phyloP scores from a whole-genome alignment of 1,140 invertebrate genomes.

The Cotesia vestalis region DNA sequence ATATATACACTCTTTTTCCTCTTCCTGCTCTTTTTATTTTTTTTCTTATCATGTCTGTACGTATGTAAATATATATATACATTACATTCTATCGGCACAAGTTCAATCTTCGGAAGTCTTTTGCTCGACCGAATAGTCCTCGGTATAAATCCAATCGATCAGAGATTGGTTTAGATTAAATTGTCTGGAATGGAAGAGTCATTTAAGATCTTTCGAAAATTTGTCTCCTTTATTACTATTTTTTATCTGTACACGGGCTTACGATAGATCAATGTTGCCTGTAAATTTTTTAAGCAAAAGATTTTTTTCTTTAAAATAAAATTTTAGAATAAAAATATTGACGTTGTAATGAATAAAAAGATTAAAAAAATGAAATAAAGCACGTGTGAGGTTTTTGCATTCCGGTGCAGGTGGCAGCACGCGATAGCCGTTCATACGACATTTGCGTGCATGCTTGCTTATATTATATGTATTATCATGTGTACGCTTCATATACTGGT shows the following conservation, averaged over 20 bases:
- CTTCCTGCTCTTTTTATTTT: not conserved
- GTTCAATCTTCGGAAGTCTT: conserved; percentile 22
- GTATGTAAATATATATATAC: not conserved
- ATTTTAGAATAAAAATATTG: no score
- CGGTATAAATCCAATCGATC: conserved; percentile 9
- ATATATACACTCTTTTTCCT: not conserved
- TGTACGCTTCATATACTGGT: not conserved
- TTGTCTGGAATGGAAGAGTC: conserved; percentile 22
- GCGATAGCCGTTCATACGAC: conserved; percentile 27
- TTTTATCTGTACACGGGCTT: not conserved
- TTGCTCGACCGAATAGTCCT: conserved; percentile 17
- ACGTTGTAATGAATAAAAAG: no score
- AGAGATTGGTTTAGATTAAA: conserved; percentile 26
- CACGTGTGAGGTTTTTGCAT: conserved; percentile 36
- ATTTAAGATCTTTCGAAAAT: conserved; percentile 6
- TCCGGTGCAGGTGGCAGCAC: conserved; percentile 46
- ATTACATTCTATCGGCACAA: not conserved
- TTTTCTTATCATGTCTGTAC: not conserved
- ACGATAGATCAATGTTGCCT: not conserved
- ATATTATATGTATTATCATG: conserved; percentile 4
- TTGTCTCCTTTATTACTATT: not conserved
- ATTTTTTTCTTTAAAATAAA: no score
- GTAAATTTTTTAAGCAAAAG: no score
- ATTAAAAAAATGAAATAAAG: not conserved
- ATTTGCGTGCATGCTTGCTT: conserved; percentile 9